Evolutionary conservation across 2,888 invertebrate species (phyloP).

Genomic region (Oxyscelio sp.): DNA sequence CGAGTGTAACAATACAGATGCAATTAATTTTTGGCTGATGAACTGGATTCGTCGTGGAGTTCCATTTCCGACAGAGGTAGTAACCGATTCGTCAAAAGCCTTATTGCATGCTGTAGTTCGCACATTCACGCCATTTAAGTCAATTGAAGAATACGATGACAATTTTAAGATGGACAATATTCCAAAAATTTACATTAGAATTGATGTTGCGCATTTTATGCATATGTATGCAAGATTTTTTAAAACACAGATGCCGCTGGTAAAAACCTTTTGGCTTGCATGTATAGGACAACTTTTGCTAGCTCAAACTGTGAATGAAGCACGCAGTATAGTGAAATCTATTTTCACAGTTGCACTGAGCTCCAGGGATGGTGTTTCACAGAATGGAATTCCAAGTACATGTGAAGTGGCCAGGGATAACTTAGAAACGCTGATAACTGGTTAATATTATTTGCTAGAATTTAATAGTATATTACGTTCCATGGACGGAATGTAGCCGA

Average conservation of each 20-base stretch:
- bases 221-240: conserved; percentile 7
- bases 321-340: not conserved
- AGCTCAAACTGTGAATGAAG: not conserved
- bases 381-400: too few species aligned
- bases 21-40: conserved; percentile 52
- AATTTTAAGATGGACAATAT: not conserved
- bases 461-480: too few species aligned
- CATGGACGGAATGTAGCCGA: too few species aligned
- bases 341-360: too few species aligned
- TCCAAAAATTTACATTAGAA: conserved; percentile 34
- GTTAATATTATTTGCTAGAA: too few species aligned
- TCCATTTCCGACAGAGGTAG: conserved; percentile 49
- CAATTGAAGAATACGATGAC: conserved; percentile 34
- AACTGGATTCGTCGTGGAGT: conserved; percentile 43
- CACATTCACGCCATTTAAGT: conserved; percentile 23
- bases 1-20: conserved; percentile 42
- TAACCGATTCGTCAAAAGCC: conserved; percentile 45
- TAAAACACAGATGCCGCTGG: not conserved
- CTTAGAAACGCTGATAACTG: too few species aligned
- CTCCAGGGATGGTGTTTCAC: too few species aligned
- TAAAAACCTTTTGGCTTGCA: not conserved
- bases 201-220: conserved; percentile 1
- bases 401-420: too few species aligned
- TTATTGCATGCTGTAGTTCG: conserved; percentile 13
- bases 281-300: not conserved